phyloP scores from a whole-genome alignment of 2,888 invertebrate species.

The Pharmacophagus antenor region DNA sequence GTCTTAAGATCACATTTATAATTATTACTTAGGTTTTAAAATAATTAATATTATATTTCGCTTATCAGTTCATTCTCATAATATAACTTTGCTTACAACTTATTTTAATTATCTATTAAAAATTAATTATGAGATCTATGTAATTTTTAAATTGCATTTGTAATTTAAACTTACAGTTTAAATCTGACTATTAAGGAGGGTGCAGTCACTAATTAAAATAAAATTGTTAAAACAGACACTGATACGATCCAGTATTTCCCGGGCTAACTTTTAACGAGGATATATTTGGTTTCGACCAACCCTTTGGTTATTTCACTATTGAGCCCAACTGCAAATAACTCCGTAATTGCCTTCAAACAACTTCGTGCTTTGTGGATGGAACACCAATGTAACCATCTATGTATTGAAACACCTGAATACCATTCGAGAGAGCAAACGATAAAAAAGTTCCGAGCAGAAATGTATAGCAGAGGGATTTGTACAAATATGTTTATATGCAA shows the following conservation, averaged over 20 bases:
- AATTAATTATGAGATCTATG: neutral
- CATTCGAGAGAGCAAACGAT: conserved; percentile 30
- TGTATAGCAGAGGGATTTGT: conserved; percentile 6
- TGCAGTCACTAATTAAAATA: conserved; percentile 78
- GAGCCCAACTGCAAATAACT: conserved; percentile 78
- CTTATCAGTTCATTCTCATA: too few relatives aligned
- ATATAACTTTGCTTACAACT: neutral
- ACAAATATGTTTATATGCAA: neutral
- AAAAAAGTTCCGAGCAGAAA: conserved; percentile 24
- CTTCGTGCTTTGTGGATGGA: conserved; percentile 61
- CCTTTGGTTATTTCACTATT: conserved; percentile 79
- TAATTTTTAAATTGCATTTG: conserved; percentile 31
- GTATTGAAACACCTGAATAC: conserved; percentile 41
- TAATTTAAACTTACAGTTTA: conserved; percentile 57
- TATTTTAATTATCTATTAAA: neutral
- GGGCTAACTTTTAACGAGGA: conserved; percentile 80
- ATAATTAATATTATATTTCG: too few relatives aligned
- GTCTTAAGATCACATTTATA: neutral
- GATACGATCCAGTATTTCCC: conserved; percentile 55
- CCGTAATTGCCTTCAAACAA: conserved; percentile 78
- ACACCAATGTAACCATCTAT: conserved; percentile 50
- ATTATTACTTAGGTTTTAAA: too few relatives aligned
- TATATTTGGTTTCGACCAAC: conserved; percentile 78
- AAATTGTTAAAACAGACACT: conserved; percentile 76
- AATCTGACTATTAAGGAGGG: conserved; percentile 65